These are phyloP conservation scores for Morelia viridis DNA, from an alignment of 2,797 vertebrate species.

Conservation along the genomic window DNA sequence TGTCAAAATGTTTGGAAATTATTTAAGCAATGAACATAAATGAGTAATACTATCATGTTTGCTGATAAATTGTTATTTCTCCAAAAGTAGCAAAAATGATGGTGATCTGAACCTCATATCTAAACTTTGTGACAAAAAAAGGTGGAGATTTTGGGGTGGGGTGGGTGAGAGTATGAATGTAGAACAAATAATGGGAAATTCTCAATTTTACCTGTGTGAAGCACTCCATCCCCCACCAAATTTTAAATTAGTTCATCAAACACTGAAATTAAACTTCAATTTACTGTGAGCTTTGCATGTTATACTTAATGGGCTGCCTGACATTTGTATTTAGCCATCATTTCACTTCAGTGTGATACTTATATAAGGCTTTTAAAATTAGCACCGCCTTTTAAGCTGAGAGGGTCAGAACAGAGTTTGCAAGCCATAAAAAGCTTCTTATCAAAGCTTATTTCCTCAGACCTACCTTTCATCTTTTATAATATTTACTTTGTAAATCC, in stretches of 20 bases:
- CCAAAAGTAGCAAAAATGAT: not conserved
- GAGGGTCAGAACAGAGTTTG: slow-evolving; percentile 72
- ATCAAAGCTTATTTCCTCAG: slow-evolving; percentile 74
- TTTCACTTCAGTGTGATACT: slow-evolving; percentile 33
- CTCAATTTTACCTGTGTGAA: not conserved
- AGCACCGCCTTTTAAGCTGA: slow-evolving; percentile 65
- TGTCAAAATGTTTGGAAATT: not conserved
- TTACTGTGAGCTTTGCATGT: slow-evolving; percentile 4
- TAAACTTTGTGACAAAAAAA: not conserved
- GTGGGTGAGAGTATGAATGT: not conserved
- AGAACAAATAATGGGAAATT: not conserved
- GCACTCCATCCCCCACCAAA: not conserved
- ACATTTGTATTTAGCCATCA: slow-evolving; percentile 23
- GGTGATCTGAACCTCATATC: not conserved
- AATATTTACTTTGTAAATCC: slow-evolving; percentile 76
- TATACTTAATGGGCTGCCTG: slow-evolving; percentile 17
- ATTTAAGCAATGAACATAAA: not conserved
- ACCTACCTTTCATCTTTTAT: slow-evolving; percentile 77
- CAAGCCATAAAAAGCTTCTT: slow-evolving; percentile 72
- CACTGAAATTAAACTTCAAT: not conserved
- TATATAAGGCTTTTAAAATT: slow-evolving; percentile 68
- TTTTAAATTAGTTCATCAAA: not conserved
- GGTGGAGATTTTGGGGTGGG: not conserved
- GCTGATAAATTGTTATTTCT: not conserved
- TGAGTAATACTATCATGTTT: not conserved